phyloP scores from a whole-genome alignment of 1,140 invertebrate genomes.

The Leucophenga varia region DNA sequence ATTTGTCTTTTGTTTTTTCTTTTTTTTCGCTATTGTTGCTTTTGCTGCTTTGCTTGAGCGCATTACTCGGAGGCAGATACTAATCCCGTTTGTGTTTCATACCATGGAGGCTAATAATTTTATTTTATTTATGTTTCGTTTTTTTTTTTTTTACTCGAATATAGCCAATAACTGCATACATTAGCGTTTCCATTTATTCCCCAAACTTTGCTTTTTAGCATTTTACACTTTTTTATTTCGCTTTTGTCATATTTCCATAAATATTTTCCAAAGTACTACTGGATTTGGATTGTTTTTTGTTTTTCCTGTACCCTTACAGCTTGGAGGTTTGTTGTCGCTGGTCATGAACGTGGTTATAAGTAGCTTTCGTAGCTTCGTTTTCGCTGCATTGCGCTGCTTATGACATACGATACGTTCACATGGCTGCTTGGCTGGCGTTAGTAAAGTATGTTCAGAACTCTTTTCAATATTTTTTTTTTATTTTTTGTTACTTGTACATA shows the following conservation, averaged over 20 bases:
- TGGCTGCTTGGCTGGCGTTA: no score
- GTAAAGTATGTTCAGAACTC: no score
- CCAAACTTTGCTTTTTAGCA: no score
- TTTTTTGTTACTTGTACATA: no score
- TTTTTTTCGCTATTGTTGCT: conserved; percentile 25
- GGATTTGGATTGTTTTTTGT: conserved; percentile 7
- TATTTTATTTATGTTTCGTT: conserved; percentile 25
- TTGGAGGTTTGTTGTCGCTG: conserved; percentile 14
- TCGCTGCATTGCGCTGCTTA: conserved; percentile 17
- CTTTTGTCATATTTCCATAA: neutral
- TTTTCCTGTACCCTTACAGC: no score
- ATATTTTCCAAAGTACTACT: conserved; percentile 22
- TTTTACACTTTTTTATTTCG: no score
- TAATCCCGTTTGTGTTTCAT: conserved; percentile 55
- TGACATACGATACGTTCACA: conserved; percentile 44
- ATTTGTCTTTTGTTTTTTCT: no score
- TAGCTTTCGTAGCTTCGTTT: conserved; percentile 16
- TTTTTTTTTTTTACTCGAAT: neutral
- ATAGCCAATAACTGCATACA: no score
- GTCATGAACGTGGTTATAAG: conserved; percentile 17
- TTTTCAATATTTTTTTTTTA: no score
- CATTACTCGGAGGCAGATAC: conserved; percentile 45
- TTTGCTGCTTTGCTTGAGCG: conserved; percentile 9
- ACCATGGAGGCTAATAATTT: conserved; percentile 55
- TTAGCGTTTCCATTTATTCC: no score